A percentile compares a stretch with the other conserved stretches of the same genome.
Evolutionary conservation across 2,797 vertebrate species (phyloP).

Genomic region (Notolepis coatsorum): DNA sequence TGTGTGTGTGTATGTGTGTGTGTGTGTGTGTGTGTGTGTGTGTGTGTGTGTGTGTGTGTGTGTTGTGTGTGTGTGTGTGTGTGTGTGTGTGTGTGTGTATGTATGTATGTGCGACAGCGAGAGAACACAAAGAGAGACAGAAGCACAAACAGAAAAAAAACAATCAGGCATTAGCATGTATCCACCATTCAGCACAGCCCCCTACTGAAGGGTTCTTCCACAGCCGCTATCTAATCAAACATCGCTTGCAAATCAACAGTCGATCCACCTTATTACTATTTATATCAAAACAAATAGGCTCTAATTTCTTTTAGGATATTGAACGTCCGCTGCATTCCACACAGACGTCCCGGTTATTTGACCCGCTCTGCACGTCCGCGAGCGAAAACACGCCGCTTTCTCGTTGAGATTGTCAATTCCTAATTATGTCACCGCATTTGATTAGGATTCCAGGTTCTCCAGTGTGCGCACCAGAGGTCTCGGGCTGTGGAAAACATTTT

Average conservation of each 20-base stretch:
- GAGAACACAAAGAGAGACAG: conserved; percentile 25
- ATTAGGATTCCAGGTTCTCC: conserved; percentile 99
- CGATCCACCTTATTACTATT: conserved; percentile 50
- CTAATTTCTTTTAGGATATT: conserved; percentile 62
- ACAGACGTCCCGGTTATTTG: conserved; percentile 60
- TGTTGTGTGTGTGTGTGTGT: background rate
- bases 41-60: background rate
- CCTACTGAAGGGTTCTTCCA: conserved; percentile 48
- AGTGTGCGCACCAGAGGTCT: conserved; percentile 98
- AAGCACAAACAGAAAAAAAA: conserved; percentile 43
- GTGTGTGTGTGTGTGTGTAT: conserved; percentile 8
- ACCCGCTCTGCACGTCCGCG: conserved; percentile 57
- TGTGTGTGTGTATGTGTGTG: background rate
- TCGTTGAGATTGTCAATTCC: conserved; percentile 99
- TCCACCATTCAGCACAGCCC: conserved; percentile 49
- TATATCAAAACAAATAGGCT: conserved; percentile 70
- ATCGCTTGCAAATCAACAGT: conserved; percentile 51
- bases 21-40: background rate
- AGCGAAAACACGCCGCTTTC: conserved; percentile 81
- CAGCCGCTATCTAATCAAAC: conserved; percentile 34
- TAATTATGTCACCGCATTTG: conserved; percentile 99
- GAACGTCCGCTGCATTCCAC: conserved; percentile 57
- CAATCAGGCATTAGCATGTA: conserved; percentile 9
- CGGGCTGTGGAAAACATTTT: conserved; percentile 99
- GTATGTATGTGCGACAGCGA: conserved; percentile 2